Evolutionary conservation across 2,888 invertebrate species (phyloP).

Genomic region (Xanthia togata): DNA sequence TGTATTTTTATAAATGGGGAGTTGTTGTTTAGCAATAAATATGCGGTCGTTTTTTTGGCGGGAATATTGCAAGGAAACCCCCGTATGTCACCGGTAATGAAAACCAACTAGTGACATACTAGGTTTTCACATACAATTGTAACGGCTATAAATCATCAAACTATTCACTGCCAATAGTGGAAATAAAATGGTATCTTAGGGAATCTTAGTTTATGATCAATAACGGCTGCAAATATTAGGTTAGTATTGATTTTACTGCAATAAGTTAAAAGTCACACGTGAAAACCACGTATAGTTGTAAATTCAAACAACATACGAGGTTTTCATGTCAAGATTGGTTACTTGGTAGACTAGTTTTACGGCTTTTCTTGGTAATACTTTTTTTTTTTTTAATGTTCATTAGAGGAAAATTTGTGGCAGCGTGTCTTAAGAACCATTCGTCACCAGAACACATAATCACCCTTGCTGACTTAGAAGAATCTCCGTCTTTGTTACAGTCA

Average conservation of each 20-base stretch:
- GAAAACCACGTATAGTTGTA: constrained; percentile 3
- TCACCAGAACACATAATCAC: constrained; percentile 8
- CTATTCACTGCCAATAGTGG: no score
- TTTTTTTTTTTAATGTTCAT: constrained; percentile 8
- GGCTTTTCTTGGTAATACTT: background rate
- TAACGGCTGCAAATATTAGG: no score
- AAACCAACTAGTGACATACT: constrained; percentile 7
- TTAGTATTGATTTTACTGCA: background rate
- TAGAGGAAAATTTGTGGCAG: constrained; percentile 8
- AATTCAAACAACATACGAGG: no score
- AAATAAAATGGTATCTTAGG: no score
- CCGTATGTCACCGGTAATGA: constrained; percentile 7
- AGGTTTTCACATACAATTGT: background rate
- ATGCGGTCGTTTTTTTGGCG: constrained; percentile 11
- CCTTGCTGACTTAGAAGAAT: constrained; percentile 8
- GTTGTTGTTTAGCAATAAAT: constrained; percentile 6
- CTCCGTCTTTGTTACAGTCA: constrained; percentile 18
- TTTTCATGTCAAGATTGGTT: no score
- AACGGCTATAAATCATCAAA: background rate
- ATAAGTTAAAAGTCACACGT: background rate
- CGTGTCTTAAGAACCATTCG: constrained; percentile 9
- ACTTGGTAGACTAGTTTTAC: background rate
- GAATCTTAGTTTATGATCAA: no score
- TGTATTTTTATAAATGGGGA: constrained; percentile 1
- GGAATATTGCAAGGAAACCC: constrained; percentile 9